These are phyloP conservation scores for Trimorus sp. DNA, from an alignment of 2,888 invertebrate species.

Conservation along the genomic window DNA sequence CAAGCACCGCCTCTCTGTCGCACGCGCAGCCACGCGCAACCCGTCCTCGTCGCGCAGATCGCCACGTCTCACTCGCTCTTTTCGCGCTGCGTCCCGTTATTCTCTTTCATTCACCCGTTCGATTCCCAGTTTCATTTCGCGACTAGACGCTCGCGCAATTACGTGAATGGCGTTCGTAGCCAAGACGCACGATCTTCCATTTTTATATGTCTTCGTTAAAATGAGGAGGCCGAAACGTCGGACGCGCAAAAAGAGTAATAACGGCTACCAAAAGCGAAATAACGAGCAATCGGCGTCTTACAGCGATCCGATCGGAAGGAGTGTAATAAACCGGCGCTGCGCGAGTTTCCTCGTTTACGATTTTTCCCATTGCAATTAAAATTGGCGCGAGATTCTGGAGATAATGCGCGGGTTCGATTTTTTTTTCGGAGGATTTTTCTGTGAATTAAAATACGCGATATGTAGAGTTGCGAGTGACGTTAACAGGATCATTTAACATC, in stretches of 20 bases:
- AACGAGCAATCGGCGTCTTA: conserved; percentile 33
- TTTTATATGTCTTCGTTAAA: conserved; percentile 46
- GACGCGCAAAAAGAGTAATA: conserved; percentile 14
- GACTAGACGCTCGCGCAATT: conserved; percentile 46
- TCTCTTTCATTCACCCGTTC: conserved; percentile 26
- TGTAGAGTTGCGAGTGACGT: too few species aligned
- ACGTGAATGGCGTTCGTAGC: conserved; percentile 53
- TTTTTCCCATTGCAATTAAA: too few species aligned
- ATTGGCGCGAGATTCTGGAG: too few species aligned
- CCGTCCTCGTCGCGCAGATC: too few species aligned
- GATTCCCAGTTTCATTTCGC: conserved; percentile 57
- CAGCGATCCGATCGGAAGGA: conserved; percentile 20
- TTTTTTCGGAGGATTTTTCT: conserved; percentile 6
- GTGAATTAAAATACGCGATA: too few species aligned
- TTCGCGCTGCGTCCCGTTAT: neutral
- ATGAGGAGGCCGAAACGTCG: conserved; percentile 28
- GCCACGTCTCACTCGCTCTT: neutral
- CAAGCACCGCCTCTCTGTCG: too few species aligned
- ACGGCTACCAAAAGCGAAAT: conserved; percentile 31
- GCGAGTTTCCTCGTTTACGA: conserved; percentile 8
- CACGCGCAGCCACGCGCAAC: neutral
- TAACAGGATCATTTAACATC: too few species aligned
- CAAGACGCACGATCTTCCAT: conserved; percentile 42
- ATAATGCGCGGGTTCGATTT: neutral
- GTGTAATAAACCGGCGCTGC: conserved; percentile 18